phyloP scores from a whole-genome alignment of 2,113 vertebrate genomes.

The Elachura formosa region DNA sequence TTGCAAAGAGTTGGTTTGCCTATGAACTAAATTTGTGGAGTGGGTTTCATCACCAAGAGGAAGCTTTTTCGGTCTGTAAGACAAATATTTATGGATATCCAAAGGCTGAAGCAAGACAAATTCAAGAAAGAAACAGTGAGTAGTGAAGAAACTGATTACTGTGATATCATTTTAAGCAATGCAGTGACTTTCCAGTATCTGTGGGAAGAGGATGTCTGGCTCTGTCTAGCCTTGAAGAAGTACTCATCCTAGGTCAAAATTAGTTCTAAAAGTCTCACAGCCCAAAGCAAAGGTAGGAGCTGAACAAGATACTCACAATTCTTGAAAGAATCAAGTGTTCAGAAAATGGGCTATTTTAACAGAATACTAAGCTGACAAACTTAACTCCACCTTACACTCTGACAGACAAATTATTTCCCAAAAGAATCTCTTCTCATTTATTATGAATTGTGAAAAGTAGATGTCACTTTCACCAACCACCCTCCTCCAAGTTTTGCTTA shows the following conservation, averaged over 20 bases:
- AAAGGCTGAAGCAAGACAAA: not conserved
- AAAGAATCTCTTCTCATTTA: not conserved
- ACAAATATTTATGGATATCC: not conserved
- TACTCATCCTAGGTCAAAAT: not conserved
- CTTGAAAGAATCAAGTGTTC: not conserved
- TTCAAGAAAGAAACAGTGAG: not conserved
- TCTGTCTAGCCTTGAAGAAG: not conserved
- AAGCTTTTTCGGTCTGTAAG: not conserved
- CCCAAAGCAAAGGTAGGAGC: not conserved
- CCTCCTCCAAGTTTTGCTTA: not conserved
- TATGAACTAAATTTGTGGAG: not conserved
- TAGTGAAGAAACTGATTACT: not conserved
- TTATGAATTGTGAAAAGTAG: not conserved
- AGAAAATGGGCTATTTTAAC: not conserved
- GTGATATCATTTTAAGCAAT: not conserved
- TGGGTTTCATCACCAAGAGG: not conserved
- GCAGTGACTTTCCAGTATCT: not conserved
- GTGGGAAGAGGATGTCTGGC: not conserved
- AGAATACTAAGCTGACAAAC: not conserved
- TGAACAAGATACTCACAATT: not conserved
- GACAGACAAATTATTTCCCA: not conserved
- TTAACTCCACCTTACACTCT: not conserved
- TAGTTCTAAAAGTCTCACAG: not conserved
- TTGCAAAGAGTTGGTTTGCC: not conserved
- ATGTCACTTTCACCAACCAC: not conserved